A percentile compares a stretch with the other conserved stretches of the same genome.
These are phyloP conservation scores for Sarcophaga rosellei DNA, from an alignment of 2,888 invertebrate species.

Conservation along the genomic window DNA sequence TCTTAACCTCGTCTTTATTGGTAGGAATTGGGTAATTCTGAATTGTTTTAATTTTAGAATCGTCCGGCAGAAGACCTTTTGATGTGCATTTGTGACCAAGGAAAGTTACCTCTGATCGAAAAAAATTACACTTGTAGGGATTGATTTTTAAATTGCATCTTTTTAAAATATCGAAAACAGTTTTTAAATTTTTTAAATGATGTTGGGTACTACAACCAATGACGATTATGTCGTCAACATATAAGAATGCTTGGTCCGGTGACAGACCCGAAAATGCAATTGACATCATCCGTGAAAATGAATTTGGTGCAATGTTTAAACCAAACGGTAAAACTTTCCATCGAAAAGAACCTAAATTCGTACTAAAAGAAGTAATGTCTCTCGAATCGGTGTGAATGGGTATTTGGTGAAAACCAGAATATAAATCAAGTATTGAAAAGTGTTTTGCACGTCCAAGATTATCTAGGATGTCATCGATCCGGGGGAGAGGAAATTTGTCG, in stretches of 20 bases:
- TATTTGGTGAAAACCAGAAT: conserved; percentile 35
- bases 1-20: background rate
- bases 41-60: too few species aligned
- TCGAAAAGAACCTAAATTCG: background rate
- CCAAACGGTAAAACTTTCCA: conserved; percentile 70
- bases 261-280: conserved; percentile 69
- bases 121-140: conserved; percentile 34
- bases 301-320: conserved; percentile 36
- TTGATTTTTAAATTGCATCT: conserved; percentile 45
- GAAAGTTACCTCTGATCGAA: conserved; percentile 53
- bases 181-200: conserved; percentile 48
- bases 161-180: conserved; percentile 48
- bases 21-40: background rate
- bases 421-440: conserved; percentile 21
- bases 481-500: background rate
- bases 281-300: conserved; percentile 72
- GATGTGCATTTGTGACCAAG: conserved; percentile 52
- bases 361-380: conserved; percentile 33
- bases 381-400: conserved; percentile 4
- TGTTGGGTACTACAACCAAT: conserved; percentile 39
- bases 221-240: conserved; percentile 70
- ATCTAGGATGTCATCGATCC: background rate
- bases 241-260: conserved; percentile 56
- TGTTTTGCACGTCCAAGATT: conserved; percentile 6
- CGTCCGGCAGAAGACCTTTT: background rate